phyloP scores from a whole-genome alignment of 2,797 vertebrate species.

The Cuculus canorus region DNA sequence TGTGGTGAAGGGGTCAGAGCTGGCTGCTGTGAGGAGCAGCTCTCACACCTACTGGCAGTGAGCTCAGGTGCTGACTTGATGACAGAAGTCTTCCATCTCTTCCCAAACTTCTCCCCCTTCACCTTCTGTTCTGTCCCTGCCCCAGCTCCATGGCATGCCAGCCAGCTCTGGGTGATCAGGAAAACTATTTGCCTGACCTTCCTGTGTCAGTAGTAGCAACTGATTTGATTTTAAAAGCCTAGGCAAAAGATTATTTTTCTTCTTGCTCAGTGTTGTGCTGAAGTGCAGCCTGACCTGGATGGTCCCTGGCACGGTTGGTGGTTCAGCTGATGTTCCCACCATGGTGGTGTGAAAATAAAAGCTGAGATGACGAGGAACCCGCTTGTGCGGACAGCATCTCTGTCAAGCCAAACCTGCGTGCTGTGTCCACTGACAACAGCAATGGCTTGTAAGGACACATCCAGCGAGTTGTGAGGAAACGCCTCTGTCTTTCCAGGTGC shows the following conservation, averaged over 20 bases:
- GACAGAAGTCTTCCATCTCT: neutral
- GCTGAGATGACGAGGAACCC: neutral
- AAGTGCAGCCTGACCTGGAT: neutral
- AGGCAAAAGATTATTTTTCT: neutral
- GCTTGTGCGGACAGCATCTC: neutral
- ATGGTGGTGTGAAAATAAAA: neutral
- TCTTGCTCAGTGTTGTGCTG: neutral
- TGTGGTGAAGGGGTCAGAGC: neutral
- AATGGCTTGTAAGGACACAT: neutral
- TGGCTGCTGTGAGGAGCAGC: neutral
- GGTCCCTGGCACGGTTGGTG: neutral
- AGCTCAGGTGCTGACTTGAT: neutral
- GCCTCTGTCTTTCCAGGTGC: neutral
- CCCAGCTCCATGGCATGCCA: neutral
- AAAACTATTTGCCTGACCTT: neutral
- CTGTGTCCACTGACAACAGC: accelerated
- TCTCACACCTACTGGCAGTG: neutral
- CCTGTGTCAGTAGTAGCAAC: neutral
- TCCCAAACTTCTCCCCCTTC: neutral
- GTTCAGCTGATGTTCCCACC: neutral
- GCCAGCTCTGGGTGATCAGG: neutral
- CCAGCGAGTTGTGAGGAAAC: neutral
- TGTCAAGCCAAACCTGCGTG: accelerated
- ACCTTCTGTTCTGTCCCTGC: neutral
- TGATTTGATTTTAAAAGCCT: neutral